Base-by-base conservation (phyloP, 2,888 invertebrate species). In the Nomada lathburiana region DNA sequence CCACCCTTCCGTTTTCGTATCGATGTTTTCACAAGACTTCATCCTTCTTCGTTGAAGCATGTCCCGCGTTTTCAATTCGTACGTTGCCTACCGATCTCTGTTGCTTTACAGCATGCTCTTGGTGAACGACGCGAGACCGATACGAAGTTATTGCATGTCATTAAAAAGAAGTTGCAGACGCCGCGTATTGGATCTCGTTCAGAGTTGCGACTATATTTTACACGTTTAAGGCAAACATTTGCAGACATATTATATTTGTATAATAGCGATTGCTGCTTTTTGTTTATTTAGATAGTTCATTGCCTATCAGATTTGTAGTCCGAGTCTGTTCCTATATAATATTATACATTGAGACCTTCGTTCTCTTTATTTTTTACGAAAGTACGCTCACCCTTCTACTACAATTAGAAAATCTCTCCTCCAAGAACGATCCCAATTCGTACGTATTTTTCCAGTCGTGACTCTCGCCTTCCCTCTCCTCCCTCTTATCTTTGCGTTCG, bases 31-130 rank as follows among this genome's bases (percentile, higher is more conserved):
- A 55, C 69, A 50, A 36, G 68, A 75, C 64, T 80, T 86, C 83
- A 77, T 86, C 76, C 71, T 80, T 70, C 67, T 75, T 81, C 63
- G 73, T 72, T 77, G 74, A 68, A 64, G 65, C 80, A 79, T 75
- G 76, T 70, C 70, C 67, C 76, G 23, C 73, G 80, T 77, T 80
- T 83, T 73, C 71, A 72, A 67, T 70, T 60, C 70, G 47, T 29
- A 10, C 20, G 55, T 69, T 69, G 13, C 44, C 11, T 44, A 57
- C 42, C 10, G 23, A 57, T 55, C 53, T 55, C n/a, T 42, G 53
- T 13, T 16, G 53, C 69, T 20, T 59, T 26, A 23, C 23, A 18
- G 2, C n/a, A 0, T 44, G 16, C 16, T 29, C 44, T 18, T n/a
- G 2, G 2, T n/a, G 16, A 57, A 44, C n/a, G 57, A 10, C 7